Base-by-base conservation (phyloP, 2,797 vertebrate genomes). In the Lophius americanus region DNA sequence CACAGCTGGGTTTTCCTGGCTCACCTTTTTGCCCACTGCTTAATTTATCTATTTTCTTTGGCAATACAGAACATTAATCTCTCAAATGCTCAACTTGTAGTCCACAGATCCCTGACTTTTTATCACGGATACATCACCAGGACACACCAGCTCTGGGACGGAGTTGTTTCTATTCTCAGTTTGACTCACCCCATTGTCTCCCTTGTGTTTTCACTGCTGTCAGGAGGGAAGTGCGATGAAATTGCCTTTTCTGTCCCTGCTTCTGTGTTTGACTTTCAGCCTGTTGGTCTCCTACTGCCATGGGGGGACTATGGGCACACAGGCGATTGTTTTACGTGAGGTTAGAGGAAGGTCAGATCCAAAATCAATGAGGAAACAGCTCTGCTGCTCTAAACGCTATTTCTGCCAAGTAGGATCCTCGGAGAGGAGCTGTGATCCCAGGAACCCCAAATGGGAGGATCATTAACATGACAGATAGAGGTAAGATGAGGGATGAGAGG, bases 291-390 rank as follows among this genome's bases (percentile, higher is more conserved):
- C 73, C 78, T 86, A 73, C 78, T 70, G 85, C 38, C 48, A 70
- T 3, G 68, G 64, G 72, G 70, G 68, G 60, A 38, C 75, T 71
- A 9, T 43, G 73, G 75, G 68, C 72, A 70, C 56, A 69, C 52
- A 74, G 70, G 79, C 84, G 88, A 92, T 94, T 91, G 90, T 92
- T 91, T 93, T 91, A 91, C 90, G 6, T 1, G 72, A 90, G 92
- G 93, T 93, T 90, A 90, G 82, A 85, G 91, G 92, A 94, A 94
- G 94, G 93, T 93, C 92, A 93, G 82, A 92, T 91, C 84, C 78
- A 86, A 90, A 92, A 94, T 94, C 93, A 92, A 93, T 94, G 88
- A 91, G 89, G 92, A 93, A 92, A 89, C 87, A 43, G 85, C 81
- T 83, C 86, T 78, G 88, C 89, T 85, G 90, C 86, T 79, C 85